A percentile compares a stretch with the other conserved stretches of the same genome.
phyloP scores from a whole-genome alignment of 2,888 invertebrate genomes.

The Apodemia hepburni region DNA sequence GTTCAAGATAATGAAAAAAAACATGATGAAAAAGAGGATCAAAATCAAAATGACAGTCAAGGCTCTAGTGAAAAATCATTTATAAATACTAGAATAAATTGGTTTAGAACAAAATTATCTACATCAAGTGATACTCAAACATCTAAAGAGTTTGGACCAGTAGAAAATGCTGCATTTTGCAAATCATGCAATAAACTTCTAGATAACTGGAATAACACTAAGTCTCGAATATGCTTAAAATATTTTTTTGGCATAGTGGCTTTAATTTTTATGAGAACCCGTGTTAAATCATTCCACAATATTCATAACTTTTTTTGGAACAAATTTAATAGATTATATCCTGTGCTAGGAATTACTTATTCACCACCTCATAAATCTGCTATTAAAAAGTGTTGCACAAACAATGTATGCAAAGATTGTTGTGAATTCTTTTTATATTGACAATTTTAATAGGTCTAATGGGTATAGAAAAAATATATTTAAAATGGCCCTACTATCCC shows the following conservation, averaged over 20 bases:
- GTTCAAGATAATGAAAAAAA: background rate
- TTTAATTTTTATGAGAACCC: slow-evolving; percentile 32
- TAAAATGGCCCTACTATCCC: slow-evolving; percentile 29
- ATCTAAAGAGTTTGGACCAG: slow-evolving; percentile 22
- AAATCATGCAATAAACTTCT: slow-evolving; percentile 30
- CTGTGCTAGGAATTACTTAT: slow-evolving; percentile 16
- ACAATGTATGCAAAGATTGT: slow-evolving; percentile 36
- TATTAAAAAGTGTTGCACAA: slow-evolving; percentile 28
- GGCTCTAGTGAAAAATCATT: background rate
- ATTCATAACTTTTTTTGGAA: slow-evolving; percentile 28
- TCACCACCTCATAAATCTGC: slow-evolving; percentile 31
- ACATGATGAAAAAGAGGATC: background rate
- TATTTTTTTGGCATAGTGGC: slow-evolving; percentile 33
- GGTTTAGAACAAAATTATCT: slow-evolving; percentile 21
- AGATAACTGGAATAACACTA: slow-evolving; percentile 27
- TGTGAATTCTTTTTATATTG: slow-evolving; percentile 25
- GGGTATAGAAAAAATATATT: slow-evolving; percentile 25
- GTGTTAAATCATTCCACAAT: slow-evolving; percentile 31
- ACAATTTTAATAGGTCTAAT: background rate
- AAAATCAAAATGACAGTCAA: background rate
- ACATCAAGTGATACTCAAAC: background rate
- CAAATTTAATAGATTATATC: slow-evolving; percentile 8
- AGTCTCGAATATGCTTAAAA: slow-evolving; percentile 29
- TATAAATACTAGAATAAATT: slow-evolving; percentile 15
- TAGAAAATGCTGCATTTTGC: slow-evolving; percentile 33